Evolutionary conservation across 2,113 vertebrate species (phyloP).

Genomic region (Ciconia maguari): DNA sequence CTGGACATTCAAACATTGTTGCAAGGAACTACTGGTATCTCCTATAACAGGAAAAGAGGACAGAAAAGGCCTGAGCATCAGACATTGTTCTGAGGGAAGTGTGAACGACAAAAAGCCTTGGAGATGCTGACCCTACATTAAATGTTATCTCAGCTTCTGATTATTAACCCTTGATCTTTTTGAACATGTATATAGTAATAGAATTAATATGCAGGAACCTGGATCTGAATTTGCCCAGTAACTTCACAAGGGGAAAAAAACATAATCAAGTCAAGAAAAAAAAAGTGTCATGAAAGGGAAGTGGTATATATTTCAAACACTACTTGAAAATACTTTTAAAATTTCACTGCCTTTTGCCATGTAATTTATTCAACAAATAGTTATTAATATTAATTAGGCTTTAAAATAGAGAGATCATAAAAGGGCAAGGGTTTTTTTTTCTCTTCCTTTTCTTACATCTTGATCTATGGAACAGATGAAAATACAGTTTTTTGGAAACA

Average conservation of each 20-base stretch:
- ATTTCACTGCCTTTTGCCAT: not conserved
- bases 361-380: not conserved
- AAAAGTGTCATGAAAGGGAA: not conserved
- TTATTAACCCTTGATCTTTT: not conserved
- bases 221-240: not conserved
- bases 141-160: not conserved
- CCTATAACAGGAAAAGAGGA: not conserved
- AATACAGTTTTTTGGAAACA: not conserved
- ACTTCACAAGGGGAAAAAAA: not conserved
- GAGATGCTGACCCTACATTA: not conserved
- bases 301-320: not conserved
- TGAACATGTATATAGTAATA: accelerated
- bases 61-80: not conserved
- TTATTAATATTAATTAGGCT: not conserved
- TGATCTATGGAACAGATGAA: not conserved
- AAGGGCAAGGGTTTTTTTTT: not conserved
- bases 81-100: not conserved
- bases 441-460: not conserved
- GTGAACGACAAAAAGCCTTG: not conserved
- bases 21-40: not conserved
- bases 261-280: not conserved
- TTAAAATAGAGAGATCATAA: not conserved
- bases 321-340: not conserved
- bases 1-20: not conserved
- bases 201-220: not conserved